Percentiles rank a stretch among this genome's conserved stretches.
Evolutionary conservation across 2,888 invertebrate genomes (phyloP).

Genomic region (Chouioia cunea): DNA sequence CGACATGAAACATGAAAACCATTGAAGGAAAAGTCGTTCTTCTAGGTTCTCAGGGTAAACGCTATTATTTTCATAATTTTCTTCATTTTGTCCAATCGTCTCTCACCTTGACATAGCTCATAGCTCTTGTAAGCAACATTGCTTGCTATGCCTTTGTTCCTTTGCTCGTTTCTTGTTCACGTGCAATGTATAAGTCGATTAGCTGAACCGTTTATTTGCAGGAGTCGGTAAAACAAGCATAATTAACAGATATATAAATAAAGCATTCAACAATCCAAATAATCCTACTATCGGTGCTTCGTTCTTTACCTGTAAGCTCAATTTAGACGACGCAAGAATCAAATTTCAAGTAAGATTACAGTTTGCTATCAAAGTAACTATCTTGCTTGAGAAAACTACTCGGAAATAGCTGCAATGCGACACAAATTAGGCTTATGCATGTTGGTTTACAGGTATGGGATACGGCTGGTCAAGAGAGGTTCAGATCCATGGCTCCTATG

Average conservation of each 20-base stretch:
- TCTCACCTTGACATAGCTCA: no score
- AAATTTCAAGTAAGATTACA: conserved; percentile 78
- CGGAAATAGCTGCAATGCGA: conserved; percentile 2
- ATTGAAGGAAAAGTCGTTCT: conserved; percentile 89
- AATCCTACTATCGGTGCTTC: conserved; percentile 91
- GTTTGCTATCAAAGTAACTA: no score
- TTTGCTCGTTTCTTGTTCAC: no score
- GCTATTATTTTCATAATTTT: not conserved
- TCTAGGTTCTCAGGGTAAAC: conserved; percentile 83
- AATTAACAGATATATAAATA: conserved; percentile 84
- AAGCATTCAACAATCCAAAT: conserved; percentile 80
- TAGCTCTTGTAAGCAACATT: no score
- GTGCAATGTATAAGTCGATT: no score
- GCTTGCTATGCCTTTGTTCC: no score
- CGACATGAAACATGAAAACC: conserved; percentile 74
- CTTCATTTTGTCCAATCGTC: no score
- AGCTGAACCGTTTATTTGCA: conserved; percentile 70
- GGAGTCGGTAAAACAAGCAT: conserved; percentile 93
- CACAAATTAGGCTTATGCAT: conserved; percentile 5
- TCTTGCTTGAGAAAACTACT: not conserved
- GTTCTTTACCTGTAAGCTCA: conserved; percentile 88
- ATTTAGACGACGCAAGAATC: conserved; percentile 78
- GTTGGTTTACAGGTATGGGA: conserved; percentile 82
- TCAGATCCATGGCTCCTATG: conserved; percentile 94
- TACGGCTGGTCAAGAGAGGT: conserved; percentile 89